Conservation (phyloP, 1,140 invertebrate species). For the Andrena cerasifolii region DNA sequence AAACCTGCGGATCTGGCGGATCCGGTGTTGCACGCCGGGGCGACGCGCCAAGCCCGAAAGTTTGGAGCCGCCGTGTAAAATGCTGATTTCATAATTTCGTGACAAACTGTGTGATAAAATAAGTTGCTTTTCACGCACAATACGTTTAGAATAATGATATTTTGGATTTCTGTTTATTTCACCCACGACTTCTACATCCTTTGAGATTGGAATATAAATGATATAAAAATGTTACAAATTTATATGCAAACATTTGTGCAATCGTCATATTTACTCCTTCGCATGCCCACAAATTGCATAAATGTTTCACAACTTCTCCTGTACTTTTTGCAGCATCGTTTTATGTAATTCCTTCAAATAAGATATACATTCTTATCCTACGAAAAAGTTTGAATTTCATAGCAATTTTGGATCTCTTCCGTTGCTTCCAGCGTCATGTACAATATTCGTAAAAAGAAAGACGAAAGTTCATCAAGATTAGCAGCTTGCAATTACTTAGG, state of each 20-base stretch:
- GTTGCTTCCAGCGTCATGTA: background rate
- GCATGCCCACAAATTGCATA: background rate
- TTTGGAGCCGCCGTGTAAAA: no score
- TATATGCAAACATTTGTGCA: background rate
- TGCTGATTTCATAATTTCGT: no score
- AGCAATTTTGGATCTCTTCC: background rate
- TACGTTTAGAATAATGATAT: background rate
- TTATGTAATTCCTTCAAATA: background rate
- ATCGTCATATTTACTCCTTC: background rate
- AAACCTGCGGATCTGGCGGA: no score
- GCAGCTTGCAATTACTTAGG: background rate
- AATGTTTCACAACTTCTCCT: background rate
- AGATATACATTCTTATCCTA: background rate
- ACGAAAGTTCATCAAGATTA: background rate
- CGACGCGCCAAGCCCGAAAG: no score
- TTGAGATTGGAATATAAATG: constrained; percentile 20
- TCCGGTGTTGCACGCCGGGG: no score
- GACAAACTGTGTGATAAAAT: no score
- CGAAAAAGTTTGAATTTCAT: background rate
- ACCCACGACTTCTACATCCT: constrained; percentile 3
- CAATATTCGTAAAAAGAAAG: background rate
- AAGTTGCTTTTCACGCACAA: no score
- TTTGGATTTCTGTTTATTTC: constrained; percentile 14
- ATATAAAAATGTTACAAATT: constrained; percentile 31
- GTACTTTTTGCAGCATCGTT: background rate